These are phyloP conservation scores for Cariama cristata DNA, from an alignment of 2,113 vertebrate species.

Conservation along the genomic window DNA sequence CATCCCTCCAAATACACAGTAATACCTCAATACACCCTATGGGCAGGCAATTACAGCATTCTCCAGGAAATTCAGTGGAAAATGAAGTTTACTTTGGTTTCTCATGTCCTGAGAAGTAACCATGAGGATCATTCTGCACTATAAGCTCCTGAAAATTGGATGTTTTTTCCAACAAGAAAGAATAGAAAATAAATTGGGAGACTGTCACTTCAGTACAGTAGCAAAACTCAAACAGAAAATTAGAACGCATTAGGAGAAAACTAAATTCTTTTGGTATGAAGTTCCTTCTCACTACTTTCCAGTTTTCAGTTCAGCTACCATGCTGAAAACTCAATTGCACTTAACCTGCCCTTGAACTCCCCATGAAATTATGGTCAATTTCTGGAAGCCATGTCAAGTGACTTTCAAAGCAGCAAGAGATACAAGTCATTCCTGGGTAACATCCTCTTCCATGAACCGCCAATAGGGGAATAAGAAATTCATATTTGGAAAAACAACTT, in stretches of 20 bases:
- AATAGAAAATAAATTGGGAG: neutral
- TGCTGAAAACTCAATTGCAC: neutral
- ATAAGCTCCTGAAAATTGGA: neutral
- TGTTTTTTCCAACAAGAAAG: neutral
- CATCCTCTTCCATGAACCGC: neutral
- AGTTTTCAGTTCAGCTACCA: neutral
- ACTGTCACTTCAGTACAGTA: neutral
- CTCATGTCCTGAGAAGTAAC: neutral
- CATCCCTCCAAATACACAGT: neutral
- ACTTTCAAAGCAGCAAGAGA: neutral
- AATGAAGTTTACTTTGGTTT: neutral
- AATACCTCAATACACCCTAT: neutral
- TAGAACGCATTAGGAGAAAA: neutral
- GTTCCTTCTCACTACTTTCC: neutral
- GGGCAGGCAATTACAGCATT: neutral
- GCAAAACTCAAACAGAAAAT: neutral
- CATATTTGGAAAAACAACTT: neutral
- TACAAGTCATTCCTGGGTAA: neutral
- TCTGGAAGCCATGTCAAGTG: neutral
- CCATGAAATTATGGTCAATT: neutral
- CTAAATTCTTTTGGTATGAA: neutral
- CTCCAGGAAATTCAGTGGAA: neutral
- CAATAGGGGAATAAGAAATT: neutral
- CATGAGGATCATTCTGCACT: neutral
- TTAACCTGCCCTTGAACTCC: neutral